Evolutionary conservation across 1,140 invertebrate species (phyloP).

Genomic region (Apis laboriosa): DNA sequence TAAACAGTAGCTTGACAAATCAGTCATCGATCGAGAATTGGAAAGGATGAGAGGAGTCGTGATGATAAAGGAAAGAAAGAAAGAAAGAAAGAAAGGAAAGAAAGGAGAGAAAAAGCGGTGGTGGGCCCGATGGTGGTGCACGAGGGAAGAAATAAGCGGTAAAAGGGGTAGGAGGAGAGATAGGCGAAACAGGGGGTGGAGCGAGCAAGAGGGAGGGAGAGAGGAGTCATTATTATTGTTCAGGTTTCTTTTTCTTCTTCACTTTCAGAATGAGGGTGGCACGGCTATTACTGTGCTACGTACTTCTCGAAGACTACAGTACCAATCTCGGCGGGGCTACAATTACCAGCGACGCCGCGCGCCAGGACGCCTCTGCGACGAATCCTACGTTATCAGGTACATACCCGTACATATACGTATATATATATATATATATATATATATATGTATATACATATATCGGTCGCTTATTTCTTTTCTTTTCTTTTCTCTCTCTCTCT

Average conservation of each 20-base stretch:
- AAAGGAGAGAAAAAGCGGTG: neutral
- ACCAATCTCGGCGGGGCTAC: slow-evolving; percentile 71
- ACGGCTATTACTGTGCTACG: slow-evolving; percentile 78
- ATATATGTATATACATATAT: too few relatives aligned
- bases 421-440: too few relatives aligned
- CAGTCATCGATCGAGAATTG: slow-evolving; percentile 50
- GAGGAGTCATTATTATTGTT: slow-evolving; percentile 57
- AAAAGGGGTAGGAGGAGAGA: neutral
- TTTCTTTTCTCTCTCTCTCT: too few relatives aligned
- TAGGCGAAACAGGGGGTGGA: neutral
- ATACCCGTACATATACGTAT: neutral
- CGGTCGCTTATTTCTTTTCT: too few relatives aligned
- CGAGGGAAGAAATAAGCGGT: slow-evolving; percentile 29
- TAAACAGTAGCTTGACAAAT: slow-evolving; percentile 50
- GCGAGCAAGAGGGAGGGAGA: neutral
- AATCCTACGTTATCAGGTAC: slow-evolving; percentile 66
- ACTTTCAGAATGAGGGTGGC: slow-evolving; percentile 78
- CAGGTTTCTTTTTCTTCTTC: slow-evolving; percentile 57
- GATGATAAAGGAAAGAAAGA: neutral
- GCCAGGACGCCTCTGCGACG: slow-evolving; percentile 71
- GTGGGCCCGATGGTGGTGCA: too few relatives aligned
- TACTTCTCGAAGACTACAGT: slow-evolving; percentile 77
- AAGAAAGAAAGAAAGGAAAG: neutral
- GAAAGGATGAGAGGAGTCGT: slow-evolving; percentile 10
- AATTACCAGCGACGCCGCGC: slow-evolving; percentile 74